A percentile compares a stretch with the other conserved stretches of the same genome.
Evolutionary conservation across 2,113 vertebrate genomes (phyloP).

Genomic region (Chrysochloris asiatica): DNA sequence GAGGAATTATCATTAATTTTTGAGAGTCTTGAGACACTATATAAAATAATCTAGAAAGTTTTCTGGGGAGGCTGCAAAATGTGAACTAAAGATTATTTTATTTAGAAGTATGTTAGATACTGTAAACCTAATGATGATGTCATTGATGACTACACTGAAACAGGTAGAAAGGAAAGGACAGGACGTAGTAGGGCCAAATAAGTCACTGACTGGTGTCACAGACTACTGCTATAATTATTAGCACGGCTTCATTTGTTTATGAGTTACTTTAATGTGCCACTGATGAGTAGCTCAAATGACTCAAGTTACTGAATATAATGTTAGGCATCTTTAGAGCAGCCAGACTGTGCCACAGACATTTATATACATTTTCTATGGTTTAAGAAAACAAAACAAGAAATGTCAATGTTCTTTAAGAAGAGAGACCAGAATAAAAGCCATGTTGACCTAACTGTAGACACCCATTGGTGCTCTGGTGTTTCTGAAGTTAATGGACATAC

Average conservation of each 20-base stretch:
- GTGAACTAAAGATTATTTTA: neutral
- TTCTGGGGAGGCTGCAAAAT: neutral
- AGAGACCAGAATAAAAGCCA: neutral
- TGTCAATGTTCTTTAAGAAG: constrained; percentile 7
- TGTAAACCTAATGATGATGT: neutral
- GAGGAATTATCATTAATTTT: constrained; percentile 32
- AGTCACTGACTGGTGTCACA: neutral
- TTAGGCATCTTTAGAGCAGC: neutral
- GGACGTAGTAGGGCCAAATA: neutral
- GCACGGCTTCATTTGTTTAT: neutral
- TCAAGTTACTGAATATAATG: neutral
- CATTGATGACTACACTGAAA: neutral
- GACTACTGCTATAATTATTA: constrained; percentile 10
- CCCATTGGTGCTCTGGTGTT: neutral
- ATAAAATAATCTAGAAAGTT: constrained; percentile 14
- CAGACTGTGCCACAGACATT: neutral
- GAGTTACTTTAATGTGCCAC: constrained; percentile 18
- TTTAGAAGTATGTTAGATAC: neutral
- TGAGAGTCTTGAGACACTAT: constrained; percentile 35
- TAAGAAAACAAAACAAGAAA: constrained; percentile 60
- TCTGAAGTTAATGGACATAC: neutral
- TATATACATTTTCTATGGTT: constrained; percentile 1
- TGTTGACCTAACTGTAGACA: constrained; percentile 15
- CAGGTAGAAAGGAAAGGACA: neutral
- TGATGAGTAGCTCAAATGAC: neutral